phyloP scores from a whole-genome alignment of 2,888 invertebrate species.

The Patella caerulea region DNA sequence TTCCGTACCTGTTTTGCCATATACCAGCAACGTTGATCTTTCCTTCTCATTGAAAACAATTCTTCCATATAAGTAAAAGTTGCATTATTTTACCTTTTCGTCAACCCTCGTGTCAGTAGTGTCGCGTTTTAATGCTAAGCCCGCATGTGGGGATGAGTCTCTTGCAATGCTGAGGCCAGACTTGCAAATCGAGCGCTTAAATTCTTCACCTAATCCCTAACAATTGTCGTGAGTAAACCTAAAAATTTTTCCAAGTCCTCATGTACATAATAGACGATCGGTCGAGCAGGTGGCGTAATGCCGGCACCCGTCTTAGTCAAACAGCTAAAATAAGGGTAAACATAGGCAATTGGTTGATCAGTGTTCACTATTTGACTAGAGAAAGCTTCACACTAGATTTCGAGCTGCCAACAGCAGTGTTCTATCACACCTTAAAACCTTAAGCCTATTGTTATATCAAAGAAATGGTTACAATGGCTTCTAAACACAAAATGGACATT shows the following conservation, averaged over 20 bases:
- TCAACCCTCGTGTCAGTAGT: constrained; percentile 10
- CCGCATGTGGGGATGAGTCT: constrained; percentile 19
- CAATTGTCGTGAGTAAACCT: constrained; percentile 36
- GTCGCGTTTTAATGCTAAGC: constrained; percentile 17
- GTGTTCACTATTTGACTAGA: constrained; percentile 18
- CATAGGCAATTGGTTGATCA: constrained; percentile 18
- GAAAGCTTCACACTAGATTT: constrained; percentile 11
- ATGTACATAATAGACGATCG: constrained; percentile 27
- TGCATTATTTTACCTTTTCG: constrained; percentile 19
- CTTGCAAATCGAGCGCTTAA: constrained; percentile 20
- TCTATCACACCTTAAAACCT: constrained; percentile 12
- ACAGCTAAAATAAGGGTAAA: constrained; percentile 22
- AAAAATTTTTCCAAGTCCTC: constrained; percentile 29
- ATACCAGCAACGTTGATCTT: constrained; percentile 10
- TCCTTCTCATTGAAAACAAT: constrained; percentile 10
- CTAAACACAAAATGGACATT: neutral
- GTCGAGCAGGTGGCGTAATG: constrained; percentile 27
- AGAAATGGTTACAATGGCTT: neutral
- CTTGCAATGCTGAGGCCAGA: constrained; percentile 23
- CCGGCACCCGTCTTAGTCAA: constrained; percentile 21
- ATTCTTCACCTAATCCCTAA: constrained; percentile 28
- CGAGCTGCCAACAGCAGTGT: constrained; percentile 15
- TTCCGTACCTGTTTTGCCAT: constrained; percentile 5
- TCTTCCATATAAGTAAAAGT: constrained; percentile 23
- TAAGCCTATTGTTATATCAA: constrained; percentile 7